Evolutionary conservation across 2,888 invertebrate genomes (phyloP).

Genomic region (Volucella inanis): DNA sequence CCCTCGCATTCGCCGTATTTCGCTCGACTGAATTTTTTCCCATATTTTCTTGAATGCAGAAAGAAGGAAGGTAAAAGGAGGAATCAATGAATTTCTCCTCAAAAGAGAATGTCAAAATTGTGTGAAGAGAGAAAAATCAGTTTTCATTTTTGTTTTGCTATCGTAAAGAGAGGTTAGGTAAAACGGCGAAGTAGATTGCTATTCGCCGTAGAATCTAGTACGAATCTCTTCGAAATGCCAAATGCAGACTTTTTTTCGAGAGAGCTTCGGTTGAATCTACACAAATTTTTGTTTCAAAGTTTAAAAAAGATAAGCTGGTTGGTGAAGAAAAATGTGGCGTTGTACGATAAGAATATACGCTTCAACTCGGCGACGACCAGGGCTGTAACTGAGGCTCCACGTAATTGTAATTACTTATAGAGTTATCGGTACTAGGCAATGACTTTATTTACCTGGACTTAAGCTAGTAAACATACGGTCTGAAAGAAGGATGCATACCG

Average conservation of each 20-base stretch:
- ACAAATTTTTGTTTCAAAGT: too few relatives aligned
- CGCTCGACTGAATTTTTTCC: constrained; percentile 76
- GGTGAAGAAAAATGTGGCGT: too few relatives aligned
- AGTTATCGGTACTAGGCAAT: too few relatives aligned
- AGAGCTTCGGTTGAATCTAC: background rate
- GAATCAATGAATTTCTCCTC: constrained; percentile 43
- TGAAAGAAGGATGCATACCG: too few relatives aligned
- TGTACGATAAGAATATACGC: too few relatives aligned
- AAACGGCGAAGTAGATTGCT: background rate
- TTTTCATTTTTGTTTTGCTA: too few relatives aligned
- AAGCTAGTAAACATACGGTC: too few relatives aligned
- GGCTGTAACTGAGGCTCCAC: too few relatives aligned
- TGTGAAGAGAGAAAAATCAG: background rate
- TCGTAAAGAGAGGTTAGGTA: background rate
- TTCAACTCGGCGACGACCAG: too few relatives aligned
- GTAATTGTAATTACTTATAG: too few relatives aligned
- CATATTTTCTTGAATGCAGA: constrained; percentile 37
- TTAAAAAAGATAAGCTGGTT: too few relatives aligned
- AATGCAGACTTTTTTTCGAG: background rate
- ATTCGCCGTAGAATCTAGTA: constrained; percentile 23
- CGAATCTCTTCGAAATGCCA: background rate
- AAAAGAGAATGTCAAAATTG: constrained; percentile 57
- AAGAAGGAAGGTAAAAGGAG: constrained; percentile 24
- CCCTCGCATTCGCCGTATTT: constrained; percentile 75
- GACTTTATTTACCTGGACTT: too few relatives aligned